phyloP scores from a whole-genome alignment of 1,140 invertebrate species.

The Periplaneta americana region DNA sequence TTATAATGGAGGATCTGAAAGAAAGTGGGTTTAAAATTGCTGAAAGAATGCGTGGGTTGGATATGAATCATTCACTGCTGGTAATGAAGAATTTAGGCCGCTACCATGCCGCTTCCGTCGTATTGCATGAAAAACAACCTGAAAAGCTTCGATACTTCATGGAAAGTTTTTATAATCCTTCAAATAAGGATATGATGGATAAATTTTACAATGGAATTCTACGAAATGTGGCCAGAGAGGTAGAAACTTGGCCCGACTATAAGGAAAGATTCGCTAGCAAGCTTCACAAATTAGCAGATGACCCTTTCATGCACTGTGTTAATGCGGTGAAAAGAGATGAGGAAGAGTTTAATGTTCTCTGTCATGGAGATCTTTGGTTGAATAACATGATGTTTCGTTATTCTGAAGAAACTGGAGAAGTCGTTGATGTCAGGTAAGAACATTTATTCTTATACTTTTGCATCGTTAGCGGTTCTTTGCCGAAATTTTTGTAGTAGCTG shows the following conservation, averaged over 20 bases:
- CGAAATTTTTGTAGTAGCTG: too few relatives aligned
- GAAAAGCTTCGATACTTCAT: background rate
- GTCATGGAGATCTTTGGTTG: slow-evolving; percentile 17
- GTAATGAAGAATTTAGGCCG: background rate
- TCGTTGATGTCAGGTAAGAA: slow-evolving; percentile 1
- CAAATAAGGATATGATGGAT: background rate
- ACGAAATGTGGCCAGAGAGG: background rate
- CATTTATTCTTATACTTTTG: too few relatives aligned
- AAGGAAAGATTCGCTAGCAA: background rate
- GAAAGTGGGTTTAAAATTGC: slow-evolving; percentile 3
- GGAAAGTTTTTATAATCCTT: background rate
- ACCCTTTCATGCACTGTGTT: too few relatives aligned
- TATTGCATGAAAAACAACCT: background rate
- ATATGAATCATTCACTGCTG: slow-evolving; percentile 1
- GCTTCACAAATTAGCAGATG: background rate
- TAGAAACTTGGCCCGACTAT: background rate
- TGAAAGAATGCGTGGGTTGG: slow-evolving; percentile 1
- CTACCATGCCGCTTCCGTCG: background rate
- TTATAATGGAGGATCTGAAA: slow-evolving; percentile 10
- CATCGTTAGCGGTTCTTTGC: too few relatives aligned
- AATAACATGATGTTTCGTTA: slow-evolving; percentile 19
- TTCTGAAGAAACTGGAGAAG: background rate
- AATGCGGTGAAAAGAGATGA: background rate
- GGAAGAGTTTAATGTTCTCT: slow-evolving; percentile 10
- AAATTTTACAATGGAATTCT: background rate